These are phyloP conservation scores for Capromys pilorides DNA, from an alignment of 2,797 vertebrate species.

Conservation along the genomic window DNA sequence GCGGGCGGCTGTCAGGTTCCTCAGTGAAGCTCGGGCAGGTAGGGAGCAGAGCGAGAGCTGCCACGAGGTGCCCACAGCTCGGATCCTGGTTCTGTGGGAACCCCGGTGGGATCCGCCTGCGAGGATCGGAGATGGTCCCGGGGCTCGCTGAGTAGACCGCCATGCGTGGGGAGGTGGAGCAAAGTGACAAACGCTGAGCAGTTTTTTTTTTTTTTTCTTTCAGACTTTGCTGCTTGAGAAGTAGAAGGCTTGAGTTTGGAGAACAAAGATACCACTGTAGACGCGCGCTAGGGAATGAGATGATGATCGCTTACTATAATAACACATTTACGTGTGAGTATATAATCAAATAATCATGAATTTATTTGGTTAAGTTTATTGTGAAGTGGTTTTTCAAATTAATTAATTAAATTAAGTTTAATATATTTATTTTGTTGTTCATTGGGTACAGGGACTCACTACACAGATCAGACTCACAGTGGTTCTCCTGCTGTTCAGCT, in stretches of 20 bases:
- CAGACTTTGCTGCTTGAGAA: not conserved
- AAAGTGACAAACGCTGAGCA: not conserved
- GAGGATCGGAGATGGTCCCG: no score
- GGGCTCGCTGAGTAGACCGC: no score
- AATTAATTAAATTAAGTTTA: not conserved
- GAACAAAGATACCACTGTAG: not conserved
- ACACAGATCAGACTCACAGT: no score
- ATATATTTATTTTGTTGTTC: slow-evolving; percentile 26
- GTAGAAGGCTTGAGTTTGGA: not conserved
- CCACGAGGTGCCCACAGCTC: not conserved
- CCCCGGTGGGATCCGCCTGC: not conserved
- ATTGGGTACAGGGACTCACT: no score
- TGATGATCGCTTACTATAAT: not conserved
- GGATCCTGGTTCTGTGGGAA: not conserved
- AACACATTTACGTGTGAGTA: not conserved
- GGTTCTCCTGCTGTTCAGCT: no score
- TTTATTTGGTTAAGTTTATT: slow-evolving; percentile 35
- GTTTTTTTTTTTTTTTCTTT: not conserved
- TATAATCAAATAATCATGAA: not conserved
- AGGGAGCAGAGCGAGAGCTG: not conserved
- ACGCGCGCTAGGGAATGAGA: not conserved
- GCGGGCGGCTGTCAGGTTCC: not conserved
- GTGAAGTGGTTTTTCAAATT: slow-evolving; percentile 24
- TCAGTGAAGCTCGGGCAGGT: not conserved
- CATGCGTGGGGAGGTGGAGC: no score